Conservation (phyloP, 1,140 invertebrate genomes). For the Melitaea cinxia region DNA sequence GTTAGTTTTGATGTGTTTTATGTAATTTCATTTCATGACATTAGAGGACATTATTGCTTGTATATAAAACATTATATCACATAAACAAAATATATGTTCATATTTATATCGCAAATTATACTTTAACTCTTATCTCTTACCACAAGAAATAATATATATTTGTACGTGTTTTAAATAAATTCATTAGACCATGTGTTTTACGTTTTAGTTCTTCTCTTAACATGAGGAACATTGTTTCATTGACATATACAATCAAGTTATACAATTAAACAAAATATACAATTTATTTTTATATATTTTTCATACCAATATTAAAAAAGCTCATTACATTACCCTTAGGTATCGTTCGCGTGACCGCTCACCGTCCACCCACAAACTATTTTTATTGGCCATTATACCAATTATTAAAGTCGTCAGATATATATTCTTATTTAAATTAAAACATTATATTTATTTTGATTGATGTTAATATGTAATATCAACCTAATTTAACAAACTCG, state of each 20-base stretch:
- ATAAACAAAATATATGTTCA: not conserved
- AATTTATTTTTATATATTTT: not conserved
- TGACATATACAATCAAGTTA: too few relatives aligned
- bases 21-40: constrained; percentile 35
- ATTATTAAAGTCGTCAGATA: not conserved
- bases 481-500: not conserved
- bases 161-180: too few relatives aligned
- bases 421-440: not conserved
- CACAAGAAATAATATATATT: too few relatives aligned
- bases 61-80: not conserved
- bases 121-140: too few relatives aligned
- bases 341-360: constrained; percentile 21
- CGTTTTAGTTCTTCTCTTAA: too few relatives aligned
- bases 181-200: too few relatives aligned
- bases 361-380: constrained; percentile 9
- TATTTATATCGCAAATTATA: constrained; percentile 4
- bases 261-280: too few relatives aligned
- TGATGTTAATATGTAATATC: not conserved
- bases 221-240: too few relatives aligned
- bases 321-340: constrained; percentile 7
- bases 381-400: constrained; percentile 14
- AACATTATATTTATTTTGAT: not conserved
- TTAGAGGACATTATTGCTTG: constrained; percentile 4
- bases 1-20: constrained; percentile 44
- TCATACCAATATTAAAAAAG: not conserved